Evolutionary conservation across 1,140 invertebrate species (phyloP).

Genomic region (Mizuhopecten yessoensis): DNA sequence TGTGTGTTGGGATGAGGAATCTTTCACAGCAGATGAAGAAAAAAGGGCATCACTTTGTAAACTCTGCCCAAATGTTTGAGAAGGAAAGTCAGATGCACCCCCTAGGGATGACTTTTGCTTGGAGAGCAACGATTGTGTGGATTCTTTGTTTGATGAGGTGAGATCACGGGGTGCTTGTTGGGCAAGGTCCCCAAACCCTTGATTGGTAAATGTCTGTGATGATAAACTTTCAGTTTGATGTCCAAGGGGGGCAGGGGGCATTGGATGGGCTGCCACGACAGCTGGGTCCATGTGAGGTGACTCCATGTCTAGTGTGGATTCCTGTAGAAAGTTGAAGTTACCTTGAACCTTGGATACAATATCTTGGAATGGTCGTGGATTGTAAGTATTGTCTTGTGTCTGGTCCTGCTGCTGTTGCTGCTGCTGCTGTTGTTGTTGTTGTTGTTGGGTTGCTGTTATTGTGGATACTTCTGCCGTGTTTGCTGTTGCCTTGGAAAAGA

Average conservation of each 20-base stretch:
- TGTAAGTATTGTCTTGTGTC: constrained; percentile 52
- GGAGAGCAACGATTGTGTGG: constrained; percentile 56
- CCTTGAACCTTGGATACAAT: constrained; percentile 82
- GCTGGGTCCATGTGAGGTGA: constrained; percentile 83
- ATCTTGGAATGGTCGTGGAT: constrained; percentile 77
- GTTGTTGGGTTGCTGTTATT: constrained; percentile 42
- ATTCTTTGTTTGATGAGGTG: constrained; percentile 44
- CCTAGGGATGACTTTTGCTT: constrained; percentile 50
- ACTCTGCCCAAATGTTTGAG: constrained; percentile 68
- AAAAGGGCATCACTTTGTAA: constrained; percentile 72
- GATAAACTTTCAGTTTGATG: constrained; percentile 48
- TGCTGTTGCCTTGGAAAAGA: constrained; percentile 64
- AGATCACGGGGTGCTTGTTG: constrained; percentile 59
- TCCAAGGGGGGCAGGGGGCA: constrained; percentile 66
- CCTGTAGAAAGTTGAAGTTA: constrained; percentile 83
- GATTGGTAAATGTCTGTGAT: constrained; percentile 52
- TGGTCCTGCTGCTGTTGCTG: constrained; percentile 48
- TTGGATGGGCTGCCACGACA: constrained; percentile 82
- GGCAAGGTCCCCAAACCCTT: constrained; percentile 49
- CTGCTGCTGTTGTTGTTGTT: constrained; percentile 41
- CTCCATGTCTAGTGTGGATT: constrained; percentile 82
- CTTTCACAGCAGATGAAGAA: constrained; percentile 56
- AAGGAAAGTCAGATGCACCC: constrained; percentile 54
- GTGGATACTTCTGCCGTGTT: neutral
- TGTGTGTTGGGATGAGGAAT: constrained; percentile 56